Conservation (phyloP, 2,888 invertebrate genomes). For the Sepiola atlantica region DNA sequence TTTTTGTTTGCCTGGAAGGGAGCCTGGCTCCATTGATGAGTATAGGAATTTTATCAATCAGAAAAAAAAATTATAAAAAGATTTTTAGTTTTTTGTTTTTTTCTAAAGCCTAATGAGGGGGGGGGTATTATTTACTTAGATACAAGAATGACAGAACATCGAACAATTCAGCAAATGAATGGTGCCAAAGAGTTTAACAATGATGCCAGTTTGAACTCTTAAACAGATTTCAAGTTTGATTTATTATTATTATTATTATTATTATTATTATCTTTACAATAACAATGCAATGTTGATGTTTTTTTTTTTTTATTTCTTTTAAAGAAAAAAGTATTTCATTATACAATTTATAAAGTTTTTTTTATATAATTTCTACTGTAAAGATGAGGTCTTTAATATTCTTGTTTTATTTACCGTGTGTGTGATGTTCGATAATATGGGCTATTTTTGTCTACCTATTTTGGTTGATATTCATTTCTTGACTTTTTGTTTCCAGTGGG, state of each 20-base stretch:
- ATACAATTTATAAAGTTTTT: not conserved
- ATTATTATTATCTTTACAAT: not conserved
- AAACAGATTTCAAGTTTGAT: not conserved
- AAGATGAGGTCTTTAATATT: not conserved
- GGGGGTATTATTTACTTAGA: not conserved
- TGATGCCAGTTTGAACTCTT: not conserved
- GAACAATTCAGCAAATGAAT: not conserved
- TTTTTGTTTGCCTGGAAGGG: not conserved
- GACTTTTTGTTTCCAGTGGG: too few species aligned
- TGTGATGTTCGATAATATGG: too few species aligned
- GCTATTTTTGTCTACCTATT: too few species aligned
- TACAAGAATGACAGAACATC: not conserved
- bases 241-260: not conserved
- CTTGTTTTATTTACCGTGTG: not conserved
- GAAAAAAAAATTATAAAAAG: not conserved
- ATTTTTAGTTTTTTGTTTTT: not conserved
- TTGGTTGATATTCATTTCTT: too few species aligned
- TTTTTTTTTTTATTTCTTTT: not conserved
- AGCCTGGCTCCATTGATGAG: not conserved
- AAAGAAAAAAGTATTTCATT: not conserved
- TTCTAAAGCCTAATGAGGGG: not conserved
- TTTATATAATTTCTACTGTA: not conserved
- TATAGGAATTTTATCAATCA: not conserved
- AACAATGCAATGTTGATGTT: constrained; percentile 1
- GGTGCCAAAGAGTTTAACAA: not conserved